These are phyloP conservation scores for Pararge aegeria DNA, from an alignment of 1,140 invertebrate genomes.

Conservation along the genomic window DNA sequence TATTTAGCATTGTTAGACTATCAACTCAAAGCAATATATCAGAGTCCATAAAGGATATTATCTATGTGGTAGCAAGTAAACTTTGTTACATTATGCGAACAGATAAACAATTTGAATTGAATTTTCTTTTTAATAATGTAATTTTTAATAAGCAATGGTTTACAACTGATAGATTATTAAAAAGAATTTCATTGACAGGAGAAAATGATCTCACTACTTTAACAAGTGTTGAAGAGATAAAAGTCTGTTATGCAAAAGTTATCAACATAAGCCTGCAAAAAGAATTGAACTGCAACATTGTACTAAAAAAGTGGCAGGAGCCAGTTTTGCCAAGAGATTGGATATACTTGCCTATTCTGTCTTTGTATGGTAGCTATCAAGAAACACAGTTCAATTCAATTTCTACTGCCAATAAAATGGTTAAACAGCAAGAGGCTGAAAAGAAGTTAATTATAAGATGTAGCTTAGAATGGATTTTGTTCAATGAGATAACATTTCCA, in stretches of 20 bases:
- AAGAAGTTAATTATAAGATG: constrained; percentile 72
- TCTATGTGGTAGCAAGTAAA: constrained; percentile 79
- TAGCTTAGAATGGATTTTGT: constrained; percentile 81
- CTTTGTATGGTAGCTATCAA: constrained; percentile 79
- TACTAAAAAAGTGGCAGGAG: constrained; percentile 63
- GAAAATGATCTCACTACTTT: constrained; percentile 68
- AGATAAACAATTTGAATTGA: constrained; percentile 72
- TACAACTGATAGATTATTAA: constrained; percentile 75
- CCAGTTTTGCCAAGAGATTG: constrained; percentile 84
- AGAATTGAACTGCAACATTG: constrained; percentile 42
- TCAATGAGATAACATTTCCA: constrained; percentile 81
- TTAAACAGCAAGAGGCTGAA: constrained; percentile 37
- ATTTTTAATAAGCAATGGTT: constrained; percentile 81
- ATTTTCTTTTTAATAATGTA: constrained; percentile 76
- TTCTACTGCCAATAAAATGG: constrained; percentile 50
- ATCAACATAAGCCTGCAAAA: constrained; percentile 68
- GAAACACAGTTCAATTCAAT: constrained; percentile 28
- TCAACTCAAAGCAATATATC: constrained; percentile 45
- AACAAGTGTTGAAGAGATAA: constrained; percentile 68
- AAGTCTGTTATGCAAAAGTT: constrained; percentile 73
- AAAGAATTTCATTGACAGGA: constrained; percentile 73
- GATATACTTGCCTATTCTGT: constrained; percentile 84
- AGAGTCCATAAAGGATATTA: constrained; percentile 64
- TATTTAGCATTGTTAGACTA: constrained; percentile 75
- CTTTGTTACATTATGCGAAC: constrained; percentile 76